Evolutionary conservation across 2,888 invertebrate genomes (phyloP), one percentile per base, ranked within the genome.

Genomic region (Eupithecia tripunctaria): DNA sequence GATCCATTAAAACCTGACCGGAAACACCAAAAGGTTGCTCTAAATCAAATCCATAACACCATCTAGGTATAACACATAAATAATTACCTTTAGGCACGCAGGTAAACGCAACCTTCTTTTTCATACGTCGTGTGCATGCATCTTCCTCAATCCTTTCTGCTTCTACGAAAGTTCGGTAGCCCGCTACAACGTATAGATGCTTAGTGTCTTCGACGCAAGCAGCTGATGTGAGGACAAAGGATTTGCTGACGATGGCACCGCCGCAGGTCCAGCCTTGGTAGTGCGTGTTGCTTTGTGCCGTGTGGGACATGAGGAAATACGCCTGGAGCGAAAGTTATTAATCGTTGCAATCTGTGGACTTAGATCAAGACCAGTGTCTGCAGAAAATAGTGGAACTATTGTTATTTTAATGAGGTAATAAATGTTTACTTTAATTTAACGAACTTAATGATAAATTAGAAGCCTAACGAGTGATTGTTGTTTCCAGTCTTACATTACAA

Each of bases 231-330:
- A 87, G 12, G 0, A 87, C 78, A 32, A 75, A 82, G 2, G 71
- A 29, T 0, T 63, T 43, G 3, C 64, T 77, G 6, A 85, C 82
- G 2, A 87, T 76, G 0, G 86, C 82, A 0, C 86, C 87, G 0
- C 87, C 87, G 36, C 87, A 87, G 0, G 83, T 27, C 87, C 87
- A 87, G 1, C 71, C 75, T n/a, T 81, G 79, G 71, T 86, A 85
- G 2, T 5, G n/a, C n/a, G 29, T 41, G 0, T 60, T 29, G 1
- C 82, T 76, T 2, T 72, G n/a, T 0, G 73, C 41, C 0, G 25
- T 25, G 25, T 10, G 25, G 0, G 56, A 56, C 56, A 56, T 56
- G 10, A 56, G 56, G 25, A 56, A 56, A 56, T 25, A 56, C 1
- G 56, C 25, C 56, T 56, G 56, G 56, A 21, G 14, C 1, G 12